Percentiles rank a stretch among this genome's conserved stretches.
These are phyloP conservation scores for Drosophila asahinai DNA, from an alignment of 1,140 invertebrate species.

Conservation along the genomic window DNA sequence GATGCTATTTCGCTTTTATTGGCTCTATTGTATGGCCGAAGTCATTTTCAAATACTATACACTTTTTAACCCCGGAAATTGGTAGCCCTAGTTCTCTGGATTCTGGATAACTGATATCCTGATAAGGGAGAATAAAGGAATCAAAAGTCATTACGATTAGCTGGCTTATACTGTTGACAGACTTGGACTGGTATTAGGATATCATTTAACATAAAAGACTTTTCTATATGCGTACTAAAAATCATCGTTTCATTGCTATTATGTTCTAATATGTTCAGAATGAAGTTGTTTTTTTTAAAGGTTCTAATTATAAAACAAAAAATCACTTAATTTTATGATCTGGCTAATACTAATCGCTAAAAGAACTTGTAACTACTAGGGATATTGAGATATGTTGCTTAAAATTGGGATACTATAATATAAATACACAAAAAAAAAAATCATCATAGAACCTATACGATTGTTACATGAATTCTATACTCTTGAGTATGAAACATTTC, in stretches of 20 bases:
- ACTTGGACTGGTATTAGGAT: neutral
- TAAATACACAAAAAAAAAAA: no score
- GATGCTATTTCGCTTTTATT: conserved; percentile 26
- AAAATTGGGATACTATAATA: no score
- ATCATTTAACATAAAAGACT: neutral
- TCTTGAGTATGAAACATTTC: no score
- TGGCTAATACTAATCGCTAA: no score
- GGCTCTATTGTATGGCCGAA: neutral
- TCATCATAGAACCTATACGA: no score
- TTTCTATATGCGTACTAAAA: neutral
- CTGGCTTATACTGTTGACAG: neutral
- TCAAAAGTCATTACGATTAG: conserved; percentile 24
- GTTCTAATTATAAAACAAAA: no score
- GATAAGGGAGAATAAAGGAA: conserved; percentile 13
- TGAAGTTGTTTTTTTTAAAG: no score
- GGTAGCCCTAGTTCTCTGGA: conserved; percentile 11
- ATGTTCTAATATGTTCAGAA: no score
- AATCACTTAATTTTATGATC: no score
- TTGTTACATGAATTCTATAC: no score
- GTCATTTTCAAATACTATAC: conserved; percentile 13
- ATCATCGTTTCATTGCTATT: neutral
- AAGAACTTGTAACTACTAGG: no score
- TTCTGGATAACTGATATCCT: conserved; percentile 1
- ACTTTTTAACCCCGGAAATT: conserved; percentile 26
- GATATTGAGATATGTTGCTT: no score